Base-by-base conservation (phyloP, 2,113 vertebrate genomes). In the Jaculus jaculus region DNA sequence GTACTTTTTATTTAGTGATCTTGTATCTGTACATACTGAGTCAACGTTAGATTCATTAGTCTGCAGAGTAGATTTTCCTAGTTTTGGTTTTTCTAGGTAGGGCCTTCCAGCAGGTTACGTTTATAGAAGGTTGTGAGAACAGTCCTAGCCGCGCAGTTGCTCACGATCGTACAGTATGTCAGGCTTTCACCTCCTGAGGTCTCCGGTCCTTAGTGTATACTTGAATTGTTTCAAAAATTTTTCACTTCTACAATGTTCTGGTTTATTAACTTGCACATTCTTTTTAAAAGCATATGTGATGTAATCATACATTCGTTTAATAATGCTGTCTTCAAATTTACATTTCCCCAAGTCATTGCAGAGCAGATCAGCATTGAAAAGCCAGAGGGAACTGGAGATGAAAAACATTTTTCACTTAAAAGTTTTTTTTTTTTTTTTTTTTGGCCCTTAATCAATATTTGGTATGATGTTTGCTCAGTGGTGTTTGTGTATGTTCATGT, bases 391-490 rank as follows among this genome's bases (percentile, higher is more conserved):
- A 54, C 30, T 79, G 39, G 68, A 78, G 32, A 66, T 47, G 58
- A 85, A 66, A 74, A 37, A 71, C 42, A 77, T 60, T 92, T 54
- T 96, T 75, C 28, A 28, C 30, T 24, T 72, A 65, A 63, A 69
- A 81, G 21, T 79, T 84, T 42, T 94, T 94, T 91, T 47, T 47
- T 47, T 47, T 47, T 47, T 89, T n/a, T n/a, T n/a, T n/a, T n/a
- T n/a, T n/a, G n/a, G n/a, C n/a, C 5, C 34, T 86, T 95, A 91
- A 87, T 32, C n/a, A 84, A 11, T 90, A 83, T 90, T 93, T 87
- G 37, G 17, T 86, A 71, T 37, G 26, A 72, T 39, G 86, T 84
- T 92, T 89, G 34, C 30, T 79, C 68, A 84, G 0, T 93, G 21
- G 6, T 82, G 77, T 68, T 17, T 68, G 1, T 30, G 13, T 72